Evolutionary conservation across 2,113 vertebrate genomes (phyloP), one percentile per base, ranked within the genome.

Genomic region (Pardalotus punctatus): DNA sequence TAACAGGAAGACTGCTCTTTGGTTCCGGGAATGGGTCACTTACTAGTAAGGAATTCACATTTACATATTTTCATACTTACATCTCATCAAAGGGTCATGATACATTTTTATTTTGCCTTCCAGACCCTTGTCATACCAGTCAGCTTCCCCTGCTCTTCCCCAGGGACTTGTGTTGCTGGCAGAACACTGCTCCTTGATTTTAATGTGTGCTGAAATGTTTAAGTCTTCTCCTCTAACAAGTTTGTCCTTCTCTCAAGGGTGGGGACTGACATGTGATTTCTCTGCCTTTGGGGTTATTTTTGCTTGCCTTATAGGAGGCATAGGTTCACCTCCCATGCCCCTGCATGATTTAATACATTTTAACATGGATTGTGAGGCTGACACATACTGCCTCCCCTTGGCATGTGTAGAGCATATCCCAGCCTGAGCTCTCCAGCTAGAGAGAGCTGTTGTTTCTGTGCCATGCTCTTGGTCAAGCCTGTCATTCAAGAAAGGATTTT

Each of bases 21-120:
- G 98, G 98, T 73, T 98, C 98, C 10, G 97, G 98, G 43, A 99
- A 98, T 24, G 98, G 98, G 54, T 98, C 98, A 27, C 95, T 99
- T 45, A 98, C 97, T 65, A 98, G 98, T 98, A 98, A 97, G 97
- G 54, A 90, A 48, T 54, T 61, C 36, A 58, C 15, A 24, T 58
- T 45, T 53, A 29, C 5, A 1, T 38, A 47, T n/a, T 78, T 69
- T 45, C 29, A 50, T 65, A n/a, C 33, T 61, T 85, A 33, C 1
- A 3, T 56, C n/a, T 88, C 25, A 48, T 9, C 18, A 42, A 40
- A 47, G 33, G 22, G 50, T 69, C 53, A 70, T n/a, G 19, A 74
- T 22, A 56, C 7, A 8, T 82, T 88, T 88, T 43, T 62, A 84
- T 76, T 80, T 65, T 76, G 28, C 48, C 27, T 85, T 51, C 40